Conservation (phyloP, 1,140 invertebrate species). For the Sycobia sp. region DNA sequence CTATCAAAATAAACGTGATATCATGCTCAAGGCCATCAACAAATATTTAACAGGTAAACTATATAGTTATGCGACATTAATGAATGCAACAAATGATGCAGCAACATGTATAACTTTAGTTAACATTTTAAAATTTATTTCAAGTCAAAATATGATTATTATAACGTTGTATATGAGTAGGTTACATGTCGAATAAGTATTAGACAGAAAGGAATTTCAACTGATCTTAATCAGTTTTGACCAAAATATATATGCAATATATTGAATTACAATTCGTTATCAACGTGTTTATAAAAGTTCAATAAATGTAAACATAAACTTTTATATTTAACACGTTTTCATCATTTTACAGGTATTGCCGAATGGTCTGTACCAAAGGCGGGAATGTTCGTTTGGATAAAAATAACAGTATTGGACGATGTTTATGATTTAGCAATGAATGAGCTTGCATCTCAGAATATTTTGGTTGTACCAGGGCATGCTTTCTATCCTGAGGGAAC, state of each 20-base stretch:
- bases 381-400: constrained; percentile 69
- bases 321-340: neutral
- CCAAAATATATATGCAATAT: too few species aligned
- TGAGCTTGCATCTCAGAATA: constrained; percentile 55
- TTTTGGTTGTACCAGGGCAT: constrained; percentile 63
- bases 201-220: too few species aligned
- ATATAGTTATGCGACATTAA: neutral
- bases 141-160: too few species aligned
- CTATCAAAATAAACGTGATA: constrained; percentile 61
- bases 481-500: constrained; percentile 54
- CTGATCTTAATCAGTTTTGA: too few species aligned
- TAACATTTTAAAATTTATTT: too few species aligned
- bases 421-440: constrained; percentile 59
- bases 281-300: too few species aligned
- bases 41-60: constrained; percentile 62
- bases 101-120: too few species aligned
- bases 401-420: constrained; percentile 57
- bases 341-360: constrained; percentile 57
- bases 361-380: constrained; percentile 64
- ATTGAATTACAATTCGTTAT: too few species aligned
- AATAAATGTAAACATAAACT: neutral
- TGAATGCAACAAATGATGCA: too few species aligned
- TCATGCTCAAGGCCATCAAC: constrained; percentile 60
- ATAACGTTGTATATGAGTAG: too few species aligned
- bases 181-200: too few species aligned